Conservation (phyloP, 2,888 invertebrate genomes). For the Ectropis crepuscularia region DNA sequence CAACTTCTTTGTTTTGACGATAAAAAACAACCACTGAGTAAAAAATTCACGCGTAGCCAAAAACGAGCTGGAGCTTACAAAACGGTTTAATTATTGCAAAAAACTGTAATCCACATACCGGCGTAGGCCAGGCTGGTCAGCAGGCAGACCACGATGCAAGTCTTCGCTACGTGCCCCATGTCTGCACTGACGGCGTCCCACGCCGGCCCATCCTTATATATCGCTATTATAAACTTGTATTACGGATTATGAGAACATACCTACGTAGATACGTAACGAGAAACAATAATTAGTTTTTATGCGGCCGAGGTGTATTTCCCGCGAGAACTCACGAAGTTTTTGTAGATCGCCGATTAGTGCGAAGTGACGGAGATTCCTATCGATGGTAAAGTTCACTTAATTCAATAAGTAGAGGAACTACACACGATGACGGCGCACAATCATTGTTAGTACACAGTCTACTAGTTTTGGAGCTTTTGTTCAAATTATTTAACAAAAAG, state of each 20-base stretch:
- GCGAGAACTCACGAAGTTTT: slow-evolving; percentile 42
- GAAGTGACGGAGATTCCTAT: slow-evolving; percentile 37
- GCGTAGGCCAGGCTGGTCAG: slow-evolving; percentile 49
- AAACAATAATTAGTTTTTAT: slow-evolving; percentile 59
- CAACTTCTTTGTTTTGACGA: slow-evolving; percentile 3
- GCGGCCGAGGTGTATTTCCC: slow-evolving; percentile 37
- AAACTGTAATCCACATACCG: slow-evolving; percentile 46
- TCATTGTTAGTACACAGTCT: background rate
- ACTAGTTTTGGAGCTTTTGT: background rate
- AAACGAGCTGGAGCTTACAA: slow-evolving; percentile 5
- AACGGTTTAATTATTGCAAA: slow-evolving; percentile 9
- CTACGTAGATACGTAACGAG: slow-evolving; percentile 55
- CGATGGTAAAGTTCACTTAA: slow-evolving; percentile 31
- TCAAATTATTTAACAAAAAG: no score
- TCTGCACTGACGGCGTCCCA: slow-evolving; percentile 54
- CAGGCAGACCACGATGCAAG: slow-evolving; percentile 55
- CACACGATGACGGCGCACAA: slow-evolving; percentile 2
- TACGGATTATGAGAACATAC: slow-evolving; percentile 56
- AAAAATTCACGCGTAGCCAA: slow-evolving; percentile 3
- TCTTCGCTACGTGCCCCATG: slow-evolving; percentile 63
- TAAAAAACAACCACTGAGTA: background rate
- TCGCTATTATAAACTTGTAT: slow-evolving; percentile 60
- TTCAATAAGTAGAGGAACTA: slow-evolving; percentile 5
- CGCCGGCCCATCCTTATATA: slow-evolving; percentile 72
- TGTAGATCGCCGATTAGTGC: slow-evolving; percentile 46